Percentiles rank a stretch among this genome's conserved stretches.
Conservation (phyloP, 1,140 invertebrate genomes). For the Alviniconcha marisindica region DNA sequence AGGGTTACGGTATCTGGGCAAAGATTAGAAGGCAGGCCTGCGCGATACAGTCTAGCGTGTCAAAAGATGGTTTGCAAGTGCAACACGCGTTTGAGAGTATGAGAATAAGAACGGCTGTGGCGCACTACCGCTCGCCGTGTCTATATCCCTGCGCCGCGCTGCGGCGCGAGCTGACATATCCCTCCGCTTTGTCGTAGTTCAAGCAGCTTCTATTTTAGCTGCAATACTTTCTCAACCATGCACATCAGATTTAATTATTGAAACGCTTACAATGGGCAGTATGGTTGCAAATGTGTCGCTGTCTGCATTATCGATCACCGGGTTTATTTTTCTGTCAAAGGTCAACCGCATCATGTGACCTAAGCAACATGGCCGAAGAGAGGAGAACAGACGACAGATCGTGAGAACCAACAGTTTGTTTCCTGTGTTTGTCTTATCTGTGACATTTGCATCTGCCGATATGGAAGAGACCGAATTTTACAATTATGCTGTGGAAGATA, state of each 20-base stretch:
- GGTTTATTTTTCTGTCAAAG: slow-evolving; percentile 33
- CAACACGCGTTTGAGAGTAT: not conserved
- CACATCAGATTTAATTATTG: no score
- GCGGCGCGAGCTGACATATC: not conserved
- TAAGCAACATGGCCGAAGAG: not conserved
- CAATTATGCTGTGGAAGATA: slow-evolving; percentile 22
- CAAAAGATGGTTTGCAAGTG: slow-evolving; percentile 34
- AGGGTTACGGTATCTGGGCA: slow-evolving; percentile 39
- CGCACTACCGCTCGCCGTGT: not conserved
- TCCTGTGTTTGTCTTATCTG: slow-evolving; percentile 19
- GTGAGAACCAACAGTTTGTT: not conserved
- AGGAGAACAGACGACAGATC: slow-evolving; percentile 27
- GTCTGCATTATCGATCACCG: no score
- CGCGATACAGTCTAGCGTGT: slow-evolving; percentile 7
- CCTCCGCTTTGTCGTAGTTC: not conserved
- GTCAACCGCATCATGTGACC: slow-evolving; percentile 31
- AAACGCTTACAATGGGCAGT: not conserved
- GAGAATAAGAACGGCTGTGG: slow-evolving; percentile 3
- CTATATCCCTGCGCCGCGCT: not conserved
- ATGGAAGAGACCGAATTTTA: slow-evolving; percentile 9
- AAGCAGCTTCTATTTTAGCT: not conserved
- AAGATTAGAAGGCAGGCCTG: slow-evolving; percentile 5
- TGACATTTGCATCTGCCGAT: not conserved
- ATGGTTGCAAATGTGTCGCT: not conserved
- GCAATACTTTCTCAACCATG: not conserved